Evolutionary conservation across 2,888 invertebrate species (phyloP), one percentile per base, ranked within the genome.

Genomic region (Lysandra bellargus): DNA sequence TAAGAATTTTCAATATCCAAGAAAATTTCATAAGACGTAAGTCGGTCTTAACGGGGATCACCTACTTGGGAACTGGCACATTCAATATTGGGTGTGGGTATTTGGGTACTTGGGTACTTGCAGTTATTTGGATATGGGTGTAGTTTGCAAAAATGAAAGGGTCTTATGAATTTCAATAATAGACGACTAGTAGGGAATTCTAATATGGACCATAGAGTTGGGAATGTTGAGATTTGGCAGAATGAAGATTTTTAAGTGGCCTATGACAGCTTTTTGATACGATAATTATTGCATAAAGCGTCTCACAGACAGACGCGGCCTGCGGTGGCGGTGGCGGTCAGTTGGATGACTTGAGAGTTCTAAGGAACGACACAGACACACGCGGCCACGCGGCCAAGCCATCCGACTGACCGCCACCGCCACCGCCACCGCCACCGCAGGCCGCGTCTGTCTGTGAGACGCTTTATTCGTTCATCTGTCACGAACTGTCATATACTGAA

Each of bases 71-170:
- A 64, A 12, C 30, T 64, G 30, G 30, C 64, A 64, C 64, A 64
- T 64, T 12, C 30, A 64, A 64, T 64, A 64, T 60, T 60, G 60
- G n/a, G n/a, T 61, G 23, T 60, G 17, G 17, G 60, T 17, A 60
- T n/a, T 49, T 9, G 49, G 49, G 60, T 60, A 60, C 60, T 17
- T 60, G 61, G 49, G 60, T 60, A 60, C 60, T 17, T 60, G 61
- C 57, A 61, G 23, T 61, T 61, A 23, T 61, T 23, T 9, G 23
- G 61, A 23, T 61, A 23, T 61, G 23, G 23, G 61, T 61, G n/a
- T 61, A 61, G 61, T 61, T 61, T 61, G 61, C 64, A 30, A 64
- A 64, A 64, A 61, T 61, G 61, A 30, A 64, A 64, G 64, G 64
- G 12, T n/a, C 64, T 64, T 64, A 64, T 64, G 23, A 30, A 64